Evolutionary conservation across 1,140 invertebrate species (phyloP), one percentile per base, ranked within the genome.

Genomic region (Brachionus paranguensis): DNA sequence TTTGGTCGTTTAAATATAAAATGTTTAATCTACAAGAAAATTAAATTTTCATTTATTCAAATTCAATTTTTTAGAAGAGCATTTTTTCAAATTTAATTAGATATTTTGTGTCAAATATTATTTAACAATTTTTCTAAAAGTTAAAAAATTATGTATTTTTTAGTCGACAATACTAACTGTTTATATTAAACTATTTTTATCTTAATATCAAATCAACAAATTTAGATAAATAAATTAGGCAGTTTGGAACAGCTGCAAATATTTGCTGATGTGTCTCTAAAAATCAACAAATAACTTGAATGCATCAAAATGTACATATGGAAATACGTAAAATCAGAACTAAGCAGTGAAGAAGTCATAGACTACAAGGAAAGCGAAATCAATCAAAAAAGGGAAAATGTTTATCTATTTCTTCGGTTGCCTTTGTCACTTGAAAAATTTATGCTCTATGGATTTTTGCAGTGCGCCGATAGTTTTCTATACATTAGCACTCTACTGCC

Each of bases 401-500:
- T 81, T 24, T 81, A 81, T 33, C 41, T 68, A 24, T 81, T 81
- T 64, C 27, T 81, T 64, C 33, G 78, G 12, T 27, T 81, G 78
- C 78, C 78, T n/a, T 37, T 60, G 11, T 53, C 78, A 0, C 41
- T 81, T 11, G 78, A 81, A 81, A 81, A 81, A 90, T 98, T 99
- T 88, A 95, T 98, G 93, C 91, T 92, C 0, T 99, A 96, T 92
- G 97, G 97, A 50, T 97, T 98, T 88, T 94, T 98, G 87, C 91
- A 95, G 90, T 99, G 97, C 91, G 93, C 95, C n/a, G 97, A 99
- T 91, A 96, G 96, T 29, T 97, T 99, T 89, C 91, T 99, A 64
- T 99, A 96, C 91, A 93, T 99, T 50, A 98, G 98, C 88, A 99
- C 97, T 76, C 98, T 99, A 92, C 91, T 99, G 86, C 97, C 97